Base-by-base conservation (phyloP, 2,888 invertebrate species). In the Drosophila sordidapex region DNA sequence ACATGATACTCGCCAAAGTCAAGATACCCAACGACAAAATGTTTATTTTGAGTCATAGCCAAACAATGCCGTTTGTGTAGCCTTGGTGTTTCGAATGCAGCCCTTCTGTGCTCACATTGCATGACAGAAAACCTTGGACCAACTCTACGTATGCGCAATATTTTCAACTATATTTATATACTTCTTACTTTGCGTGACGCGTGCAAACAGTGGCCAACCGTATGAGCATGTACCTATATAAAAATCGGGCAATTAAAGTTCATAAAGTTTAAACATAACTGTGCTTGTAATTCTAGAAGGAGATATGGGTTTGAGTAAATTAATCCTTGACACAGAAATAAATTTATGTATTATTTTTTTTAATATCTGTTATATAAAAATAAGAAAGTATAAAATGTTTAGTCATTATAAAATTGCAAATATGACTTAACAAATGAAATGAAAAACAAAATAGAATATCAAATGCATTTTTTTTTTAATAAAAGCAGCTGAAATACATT, bases 101-200 rank as follows among this genome's bases (percentile, higher is more conserved):
- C 48, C 36, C 29, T 51, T 49, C 46, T 52, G 61, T 33, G 57
- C 57, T 25, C 27, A 8, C 31, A 18, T 70, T 57, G 76, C 61
- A 76, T 58, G 60, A 27, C 61, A 40, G 29, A 69, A 36, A 59
- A 33, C 78, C 78, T 59, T 78, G 77, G 73, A 66, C 71, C 69
- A 72, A 69, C 69, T 51, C 52, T n/a, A 61, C 80, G 81, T 81
- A 75, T 81, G 72, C 63, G 65, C 78, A 75, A 82, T 82, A 79
- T 82, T 82, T 82, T 60, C 59, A 62, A 59, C 65, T 51, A 69
- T 81, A 81, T 83, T 82, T 82, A 65, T 73, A 71, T 58, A 64
- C 60, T 60, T 60, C 73, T 62, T 58, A 35, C 67, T 48, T 56
- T 27, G 53, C 64, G 38, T 64, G 53, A 21, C 61, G 25, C 54